Evolutionary conservation across 2,888 invertebrate species (phyloP), one percentile per base, ranked within the genome.

Genomic region (Marasmarcha lunaedactyla): DNA sequence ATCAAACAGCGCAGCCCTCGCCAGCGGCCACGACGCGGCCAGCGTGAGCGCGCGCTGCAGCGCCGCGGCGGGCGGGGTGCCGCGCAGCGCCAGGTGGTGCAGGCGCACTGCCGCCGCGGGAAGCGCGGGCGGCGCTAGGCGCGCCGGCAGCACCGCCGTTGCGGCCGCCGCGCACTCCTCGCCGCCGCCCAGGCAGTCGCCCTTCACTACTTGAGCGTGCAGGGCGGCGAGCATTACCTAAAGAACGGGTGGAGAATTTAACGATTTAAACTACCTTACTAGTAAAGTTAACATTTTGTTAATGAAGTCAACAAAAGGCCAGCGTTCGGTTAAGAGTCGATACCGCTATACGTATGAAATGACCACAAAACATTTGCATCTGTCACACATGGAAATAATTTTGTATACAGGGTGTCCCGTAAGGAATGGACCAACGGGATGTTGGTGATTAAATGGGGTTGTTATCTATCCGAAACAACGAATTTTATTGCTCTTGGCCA

Each of bases 171-270:
- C 87, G 51, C 87, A 87, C 63, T 90, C 89, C 56, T 86, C 86
- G 37, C 89, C 77, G 38, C 84, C 84, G 51, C 90, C 90, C 30
- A 83, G 73, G 57, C 91, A 93, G 74, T 97, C 96, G 26, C 96
- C 93, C 47, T 93, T 85, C 68, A 97, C 97, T 25, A 96, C 87
- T 71, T 97, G 97, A 33, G 95, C 93, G 86, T 97, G 95, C 36
- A 97, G 85, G 13, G 97, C 95, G 36, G 96, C 94, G 42, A 97
- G 72, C 93, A 96, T 95, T 71, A 95, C 93, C 94, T 94, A 53
- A 7, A 1, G 34, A 4, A 30, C 9, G 9, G 11, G 11, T 30
- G 6, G 25, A 25, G 9, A 25, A 25, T 5, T 25, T 25, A 25
- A 25, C n/a, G n/a, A n/a, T n/a, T n/a, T n/a, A n/a, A n/a, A n/a